Evolutionary conservation across 2,888 invertebrate genomes (phyloP).

Genomic region (Pseudococcus viburni): DNA sequence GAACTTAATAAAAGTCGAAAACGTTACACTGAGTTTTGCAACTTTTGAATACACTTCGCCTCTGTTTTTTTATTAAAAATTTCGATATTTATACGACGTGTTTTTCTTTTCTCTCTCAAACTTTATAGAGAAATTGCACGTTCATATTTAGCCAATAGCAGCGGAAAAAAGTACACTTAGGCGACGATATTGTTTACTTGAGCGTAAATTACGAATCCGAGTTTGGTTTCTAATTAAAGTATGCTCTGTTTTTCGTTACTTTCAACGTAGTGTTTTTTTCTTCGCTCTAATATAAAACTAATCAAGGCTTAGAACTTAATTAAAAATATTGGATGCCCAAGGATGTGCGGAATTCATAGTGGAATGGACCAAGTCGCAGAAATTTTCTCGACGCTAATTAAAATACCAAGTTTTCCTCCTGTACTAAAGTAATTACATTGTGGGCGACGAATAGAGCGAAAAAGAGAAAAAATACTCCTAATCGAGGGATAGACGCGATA

Average conservation of each 20-base stretch:
- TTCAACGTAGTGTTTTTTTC: not conserved
- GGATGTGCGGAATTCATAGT: conserved; percentile 45
- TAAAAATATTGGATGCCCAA: conserved; percentile 53
- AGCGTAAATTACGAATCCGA: not conserved
- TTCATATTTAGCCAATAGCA: not conserved
- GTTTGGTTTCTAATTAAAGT: conserved; percentile 19
- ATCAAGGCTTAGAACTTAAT: conserved; percentile 51
- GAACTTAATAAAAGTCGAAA: conserved; percentile 47
- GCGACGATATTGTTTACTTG: not conserved
- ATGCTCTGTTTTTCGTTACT: conserved; percentile 8
- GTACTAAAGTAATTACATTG: conserved; percentile 51
- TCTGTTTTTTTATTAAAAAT: not conserved
- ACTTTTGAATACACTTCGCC: conserved; percentile 6
- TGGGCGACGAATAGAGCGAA: conserved; percentile 38
- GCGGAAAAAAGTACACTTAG: not conserved
- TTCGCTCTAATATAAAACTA: conserved; percentile 30
- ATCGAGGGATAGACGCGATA: conserved; percentile 5
- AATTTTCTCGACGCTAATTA: conserved; percentile 54
- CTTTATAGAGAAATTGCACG: not conserved
- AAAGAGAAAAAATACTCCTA: conserved; percentile 41
- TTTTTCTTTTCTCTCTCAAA: not conserved
- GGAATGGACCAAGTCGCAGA: conserved; percentile 46
- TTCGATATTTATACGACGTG: not conserved
- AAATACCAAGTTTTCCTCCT: conserved; percentile 51
- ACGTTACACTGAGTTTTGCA: not conserved